Percentiles rank a stretch among this genome's conserved stretches.
These are phyloP conservation scores for Onychomys torridus DNA, from an alignment of 2,797 vertebrate species.

Conservation along the genomic window DNA sequence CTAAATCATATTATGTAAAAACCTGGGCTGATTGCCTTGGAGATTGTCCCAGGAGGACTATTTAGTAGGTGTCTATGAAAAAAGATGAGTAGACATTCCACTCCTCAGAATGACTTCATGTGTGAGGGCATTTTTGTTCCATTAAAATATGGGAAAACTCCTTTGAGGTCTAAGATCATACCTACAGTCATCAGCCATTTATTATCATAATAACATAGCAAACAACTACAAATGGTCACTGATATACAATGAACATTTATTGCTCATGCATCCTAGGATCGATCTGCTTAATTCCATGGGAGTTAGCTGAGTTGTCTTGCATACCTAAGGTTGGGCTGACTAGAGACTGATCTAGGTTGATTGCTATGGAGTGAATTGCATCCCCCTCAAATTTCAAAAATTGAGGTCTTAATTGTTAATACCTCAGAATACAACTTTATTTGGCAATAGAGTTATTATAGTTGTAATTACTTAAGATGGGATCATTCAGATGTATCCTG, in stretches of 20 bases:
- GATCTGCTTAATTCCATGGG: not conserved
- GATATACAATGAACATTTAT: not conserved
- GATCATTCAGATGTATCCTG: not conserved
- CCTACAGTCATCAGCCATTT: not conserved
- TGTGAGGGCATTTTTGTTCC: not conserved
- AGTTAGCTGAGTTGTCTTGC: not conserved
- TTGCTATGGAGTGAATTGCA: not conserved
- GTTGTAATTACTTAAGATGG: not conserved
- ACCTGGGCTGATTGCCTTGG: not conserved
- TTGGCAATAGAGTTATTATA: not conserved
- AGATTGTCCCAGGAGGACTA: not conserved
- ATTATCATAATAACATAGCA: not conserved
- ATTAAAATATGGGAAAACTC: not conserved
- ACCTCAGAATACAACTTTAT: not conserved
- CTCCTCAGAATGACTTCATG: not conserved
- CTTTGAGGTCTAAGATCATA: not conserved
- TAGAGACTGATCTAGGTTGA: not conserved
- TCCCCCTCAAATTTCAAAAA: not conserved
- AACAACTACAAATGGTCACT: not conserved
- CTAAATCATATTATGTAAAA: not conserved
- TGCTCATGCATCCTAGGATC: not conserved
- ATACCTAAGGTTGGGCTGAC: not conserved
- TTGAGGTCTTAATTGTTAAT: not conserved
- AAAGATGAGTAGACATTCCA: not conserved
- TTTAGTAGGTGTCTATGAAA: not conserved